Percentiles rank a stretch among this genome's conserved stretches.
These are phyloP conservation scores for Aratinga solstitialis DNA, from an alignment of 2,797 vertebrate species.

Conservation along the genomic window DNA sequence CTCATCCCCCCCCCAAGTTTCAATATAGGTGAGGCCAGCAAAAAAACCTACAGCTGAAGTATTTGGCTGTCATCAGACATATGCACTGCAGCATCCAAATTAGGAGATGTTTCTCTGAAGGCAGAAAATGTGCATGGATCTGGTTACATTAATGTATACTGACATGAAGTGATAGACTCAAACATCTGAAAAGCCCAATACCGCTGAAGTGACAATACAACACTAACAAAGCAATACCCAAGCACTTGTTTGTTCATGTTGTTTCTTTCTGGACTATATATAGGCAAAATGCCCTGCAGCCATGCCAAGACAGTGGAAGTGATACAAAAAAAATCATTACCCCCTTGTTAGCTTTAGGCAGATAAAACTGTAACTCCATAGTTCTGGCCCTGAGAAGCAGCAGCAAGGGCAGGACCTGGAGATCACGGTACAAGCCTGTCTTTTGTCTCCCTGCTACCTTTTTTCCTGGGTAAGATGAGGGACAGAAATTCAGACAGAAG, in stretches of 20 bases:
- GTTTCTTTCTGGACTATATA: neutral
- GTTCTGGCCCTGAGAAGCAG: neutral
- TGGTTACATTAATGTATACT: neutral
- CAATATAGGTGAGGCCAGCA: neutral
- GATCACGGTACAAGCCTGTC: neutral
- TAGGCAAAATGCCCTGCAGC: neutral
- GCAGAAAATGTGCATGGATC: neutral
- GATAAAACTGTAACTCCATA: neutral
- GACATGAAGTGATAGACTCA: neutral
- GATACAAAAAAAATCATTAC: neutral
- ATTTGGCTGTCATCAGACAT: neutral
- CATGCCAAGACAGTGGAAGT: neutral
- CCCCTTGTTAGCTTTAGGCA: neutral
- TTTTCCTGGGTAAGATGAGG: neutral
- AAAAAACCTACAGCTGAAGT: neutral
- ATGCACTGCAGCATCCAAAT: neutral
- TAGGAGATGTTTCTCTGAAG: neutral
- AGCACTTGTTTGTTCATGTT: neutral
- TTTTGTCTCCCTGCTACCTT: neutral
- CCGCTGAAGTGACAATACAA: neutral
- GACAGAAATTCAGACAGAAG: neutral
- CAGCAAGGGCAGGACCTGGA: neutral
- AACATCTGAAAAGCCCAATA: neutral
- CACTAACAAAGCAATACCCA: neutral
- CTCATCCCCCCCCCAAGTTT: neutral